A percentile compares a stretch with the other conserved stretches of the same genome.
Evolutionary conservation across 2,797 vertebrate species (phyloP).

Genomic region (Phyllotis vaccarum): DNA sequence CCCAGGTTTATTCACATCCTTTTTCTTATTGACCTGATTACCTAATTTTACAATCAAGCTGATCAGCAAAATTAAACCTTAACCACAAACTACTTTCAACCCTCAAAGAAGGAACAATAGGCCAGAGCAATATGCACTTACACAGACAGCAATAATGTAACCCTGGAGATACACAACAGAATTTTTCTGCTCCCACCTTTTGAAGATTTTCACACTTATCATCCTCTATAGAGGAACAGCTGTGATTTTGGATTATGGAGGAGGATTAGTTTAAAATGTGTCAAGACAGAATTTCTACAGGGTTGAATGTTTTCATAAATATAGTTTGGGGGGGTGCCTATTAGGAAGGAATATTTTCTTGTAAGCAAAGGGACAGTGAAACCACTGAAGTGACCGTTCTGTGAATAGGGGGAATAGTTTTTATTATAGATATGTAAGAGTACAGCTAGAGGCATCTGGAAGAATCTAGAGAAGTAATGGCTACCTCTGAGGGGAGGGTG

Average conservation of each 20-base stretch:
- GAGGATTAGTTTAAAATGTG: background rate
- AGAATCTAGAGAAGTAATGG: background rate
- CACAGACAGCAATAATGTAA: background rate
- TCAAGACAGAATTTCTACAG: background rate
- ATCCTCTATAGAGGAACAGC: background rate
- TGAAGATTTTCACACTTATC: background rate
- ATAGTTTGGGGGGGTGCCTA: background rate
- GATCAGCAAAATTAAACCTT: slow-evolving; percentile 8
- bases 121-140: background rate
- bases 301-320: background rate
- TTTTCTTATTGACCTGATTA: background rate
- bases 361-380: too few species aligned
- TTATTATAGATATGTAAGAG: background rate
- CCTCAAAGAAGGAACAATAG: background rate
- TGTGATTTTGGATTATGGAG: background rate
- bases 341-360: background rate
- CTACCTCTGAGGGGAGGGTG: too few species aligned
- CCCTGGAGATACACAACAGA: background rate
- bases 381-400: background rate
- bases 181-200: background rate
- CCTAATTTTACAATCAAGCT: background rate
- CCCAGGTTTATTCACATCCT: background rate
- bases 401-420: background rate
- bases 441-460: background rate
- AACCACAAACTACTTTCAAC: background rate